Conservation (phyloP, 2,797 vertebrate species). For the Poeciliopsis gracilis region DNA sequence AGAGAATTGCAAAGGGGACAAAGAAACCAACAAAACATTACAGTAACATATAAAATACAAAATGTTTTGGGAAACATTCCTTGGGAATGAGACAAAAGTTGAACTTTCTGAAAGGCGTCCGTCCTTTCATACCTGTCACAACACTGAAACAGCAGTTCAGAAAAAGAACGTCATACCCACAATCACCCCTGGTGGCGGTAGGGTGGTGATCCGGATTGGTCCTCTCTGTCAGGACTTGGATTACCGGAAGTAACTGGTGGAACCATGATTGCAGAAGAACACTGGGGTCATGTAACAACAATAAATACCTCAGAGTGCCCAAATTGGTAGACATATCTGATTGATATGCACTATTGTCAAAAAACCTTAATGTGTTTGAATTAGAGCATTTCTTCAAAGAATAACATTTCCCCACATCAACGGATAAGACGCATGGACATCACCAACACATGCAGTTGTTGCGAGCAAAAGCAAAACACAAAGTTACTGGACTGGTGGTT, state of each 20-base stretch:
- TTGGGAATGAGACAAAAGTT: not conserved
- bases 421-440: not conserved
- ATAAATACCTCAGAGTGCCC: not conserved
- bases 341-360: not conserved
- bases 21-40: not conserved
- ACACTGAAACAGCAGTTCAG: not conserved
- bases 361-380: not conserved
- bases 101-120: not conserved
- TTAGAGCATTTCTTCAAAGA: not conserved
- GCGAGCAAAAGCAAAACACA: too few relatives aligned
- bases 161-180: not conserved
- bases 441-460: not conserved
- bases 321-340: not conserved
- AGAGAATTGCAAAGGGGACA: not conserved
- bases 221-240: not conserved
- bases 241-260: not conserved
- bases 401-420: not conserved
- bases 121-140: not conserved
- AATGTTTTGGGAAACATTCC: not conserved
- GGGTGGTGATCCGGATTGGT: not conserved
- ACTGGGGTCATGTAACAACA: not conserved
- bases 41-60: not conserved
- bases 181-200: not conserved
- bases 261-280: not conserved
- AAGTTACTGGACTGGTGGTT: not conserved